Base-by-base conservation (phyloP, 2,888 invertebrate species). In the Ochlodes sylvanus region DNA sequence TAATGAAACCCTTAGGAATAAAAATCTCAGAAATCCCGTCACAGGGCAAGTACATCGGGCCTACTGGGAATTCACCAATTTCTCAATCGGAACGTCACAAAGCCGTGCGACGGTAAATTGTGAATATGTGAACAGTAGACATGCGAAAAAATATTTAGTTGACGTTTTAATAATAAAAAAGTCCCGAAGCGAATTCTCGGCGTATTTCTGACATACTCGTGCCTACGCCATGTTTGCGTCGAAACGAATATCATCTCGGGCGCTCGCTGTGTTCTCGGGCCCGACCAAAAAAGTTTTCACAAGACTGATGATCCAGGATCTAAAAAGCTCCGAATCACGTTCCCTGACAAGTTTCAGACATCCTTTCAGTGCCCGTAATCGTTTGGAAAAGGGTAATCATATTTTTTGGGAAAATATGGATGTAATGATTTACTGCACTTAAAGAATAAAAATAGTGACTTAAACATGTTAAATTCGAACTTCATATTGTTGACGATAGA, bases 241-340 rank as follows among this genome's bases (percentile, higher is more conserved):
- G 47, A 9, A 21, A 15, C 27, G 55, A 63, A 64, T 57, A 57
- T 57, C 57, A 64, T 63, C 55, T 63, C 34, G 41, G 27, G 34
- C 44, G 44, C 44, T 15, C 34, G 32, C n/a, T 47, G 47, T 38
- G 57, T 64, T 57, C 57, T 64, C 64, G 52, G 7, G 64, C 47
- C n/a, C 56, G 41, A 32, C 65, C 27, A 60, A 66, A 66, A 66
- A 66, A 60, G 38, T 50, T 65, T 60, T 27, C 58, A 21, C 55
- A 68, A 84, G 85, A 86, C 84, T 81, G 84, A 86, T 85, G 86
- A 77, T 79, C 71, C 69, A 67, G 70, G 68, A 61, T 63, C 69
- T 69, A 70, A 75, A 82, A 84, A 85, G 76, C 62, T 78, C 79
- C 76, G 80, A 83, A 78, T 87, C 87, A 86, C 82, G 84, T 79